Conservation (phyloP, 2,797 vertebrate species). For the Etheostoma perlongum region DNA sequence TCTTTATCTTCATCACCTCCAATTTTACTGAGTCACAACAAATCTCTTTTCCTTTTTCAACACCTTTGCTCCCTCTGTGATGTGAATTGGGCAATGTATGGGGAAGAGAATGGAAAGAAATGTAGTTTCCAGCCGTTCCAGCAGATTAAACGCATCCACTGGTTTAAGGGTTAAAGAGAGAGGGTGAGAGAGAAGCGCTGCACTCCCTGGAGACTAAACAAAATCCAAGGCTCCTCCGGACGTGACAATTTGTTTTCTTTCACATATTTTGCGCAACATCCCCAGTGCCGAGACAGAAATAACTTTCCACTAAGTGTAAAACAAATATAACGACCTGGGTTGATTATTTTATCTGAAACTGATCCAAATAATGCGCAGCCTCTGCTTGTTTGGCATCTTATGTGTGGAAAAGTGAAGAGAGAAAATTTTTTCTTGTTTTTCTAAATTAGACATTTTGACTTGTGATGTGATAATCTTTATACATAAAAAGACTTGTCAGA, state of each 20-base stretch:
- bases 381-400: not conserved
- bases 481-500: not conserved
- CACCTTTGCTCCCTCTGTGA: not conserved
- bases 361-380: not conserved
- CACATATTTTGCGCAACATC: constrained; percentile 42
- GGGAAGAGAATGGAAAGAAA: not conserved
- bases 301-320: constrained; percentile 36
- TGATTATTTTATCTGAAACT: constrained; percentile 44
- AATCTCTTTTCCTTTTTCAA: not conserved
- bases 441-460: not conserved
- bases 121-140: not conserved
- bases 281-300: constrained; percentile 22
- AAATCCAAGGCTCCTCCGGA: constrained; percentile 60
- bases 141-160: not conserved
- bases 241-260: constrained; percentile 52
- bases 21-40: not conserved
- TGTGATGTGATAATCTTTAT: not conserved
- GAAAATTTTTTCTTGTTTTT: not conserved
- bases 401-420: not conserved
- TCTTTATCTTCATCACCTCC: not conserved
- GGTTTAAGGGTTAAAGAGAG: not conserved
- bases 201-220: constrained; percentile 63
- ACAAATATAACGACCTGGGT: constrained; percentile 40
- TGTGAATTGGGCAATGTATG: not conserved
- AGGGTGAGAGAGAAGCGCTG: constrained; percentile 1